phyloP scores from a whole-genome alignment of 2,888 invertebrate species.

The Amblyjoppa proteus region DNA sequence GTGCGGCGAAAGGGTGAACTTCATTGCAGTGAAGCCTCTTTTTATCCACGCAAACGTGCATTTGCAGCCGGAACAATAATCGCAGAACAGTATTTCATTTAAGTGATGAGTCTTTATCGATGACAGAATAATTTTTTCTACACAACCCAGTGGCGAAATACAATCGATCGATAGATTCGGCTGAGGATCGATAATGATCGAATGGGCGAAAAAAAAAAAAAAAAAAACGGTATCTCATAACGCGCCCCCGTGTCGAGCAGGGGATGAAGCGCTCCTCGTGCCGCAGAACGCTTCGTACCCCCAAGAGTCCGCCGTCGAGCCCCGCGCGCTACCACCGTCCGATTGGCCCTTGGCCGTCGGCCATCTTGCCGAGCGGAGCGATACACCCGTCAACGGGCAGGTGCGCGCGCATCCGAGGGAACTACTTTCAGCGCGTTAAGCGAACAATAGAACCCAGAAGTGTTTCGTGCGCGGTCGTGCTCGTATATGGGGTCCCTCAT shows the following conservation, averaged over 20 bases:
- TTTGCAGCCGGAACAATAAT: neutral
- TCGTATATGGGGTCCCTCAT: slow-evolving; percentile 79
- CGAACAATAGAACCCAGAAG: slow-evolving; percentile 85
- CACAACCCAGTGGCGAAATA: neutral
- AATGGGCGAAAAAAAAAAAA: neutral
- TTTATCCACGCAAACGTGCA: neutral
- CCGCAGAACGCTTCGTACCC: slow-evolving; percentile 58
- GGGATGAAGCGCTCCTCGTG: slow-evolving; percentile 46
- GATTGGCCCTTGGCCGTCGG: slow-evolving; percentile 75
- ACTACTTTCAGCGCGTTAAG: slow-evolving; percentile 85
- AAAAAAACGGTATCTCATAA: neutral
- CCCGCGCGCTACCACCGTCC: slow-evolving; percentile 7
- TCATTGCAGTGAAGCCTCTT: neutral
- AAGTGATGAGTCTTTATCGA: neutral
- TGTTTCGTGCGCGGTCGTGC: slow-evolving; percentile 84
- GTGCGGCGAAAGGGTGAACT: no score
- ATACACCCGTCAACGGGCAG: slow-evolving; percentile 77
- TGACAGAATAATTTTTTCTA: neutral
- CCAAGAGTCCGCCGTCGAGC: slow-evolving; percentile 50
- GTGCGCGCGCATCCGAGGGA: slow-evolving; percentile 82
- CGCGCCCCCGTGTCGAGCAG: slow-evolving; percentile 17
- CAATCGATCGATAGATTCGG: neutral
- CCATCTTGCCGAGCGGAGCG: slow-evolving; percentile 77
- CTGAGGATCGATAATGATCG: neutral
- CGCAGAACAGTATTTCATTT: neutral